A percentile compares a stretch with the other conserved stretches of the same genome.
Evolutionary conservation across 1,140 invertebrate genomes (phyloP).

Genomic region (Neoseiulus cucumeris): DNA sequence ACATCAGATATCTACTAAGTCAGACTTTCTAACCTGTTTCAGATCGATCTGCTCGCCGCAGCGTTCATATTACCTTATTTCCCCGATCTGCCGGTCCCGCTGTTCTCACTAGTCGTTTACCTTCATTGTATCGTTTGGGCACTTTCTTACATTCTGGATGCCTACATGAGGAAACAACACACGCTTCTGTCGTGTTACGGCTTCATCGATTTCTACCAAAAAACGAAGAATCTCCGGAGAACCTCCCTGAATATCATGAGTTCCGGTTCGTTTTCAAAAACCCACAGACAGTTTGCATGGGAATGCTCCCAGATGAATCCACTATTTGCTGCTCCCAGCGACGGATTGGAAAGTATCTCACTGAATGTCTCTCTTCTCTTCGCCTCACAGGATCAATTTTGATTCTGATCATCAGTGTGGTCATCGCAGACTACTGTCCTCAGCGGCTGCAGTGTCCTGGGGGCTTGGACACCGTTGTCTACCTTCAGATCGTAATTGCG

Average conservation of each 20-base stretch:
- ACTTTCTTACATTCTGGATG: not conserved
- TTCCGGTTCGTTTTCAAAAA: not conserved
- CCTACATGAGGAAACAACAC: not conserved
- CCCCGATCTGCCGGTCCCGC: not conserved
- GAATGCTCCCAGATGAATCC: too few relatives aligned
- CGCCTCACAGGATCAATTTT: not conserved
- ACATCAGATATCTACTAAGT: too few relatives aligned
- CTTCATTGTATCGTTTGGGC: not conserved
- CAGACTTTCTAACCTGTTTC: too few relatives aligned
- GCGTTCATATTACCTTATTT: not conserved
- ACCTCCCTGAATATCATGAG: not conserved
- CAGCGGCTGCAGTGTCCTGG: not conserved
- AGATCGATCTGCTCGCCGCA: not conserved
- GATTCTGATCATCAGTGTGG: constrained; percentile 1
- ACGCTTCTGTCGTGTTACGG: not conserved
- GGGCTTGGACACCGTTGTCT: not conserved
- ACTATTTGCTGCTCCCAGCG: too few relatives aligned
- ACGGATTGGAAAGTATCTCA: too few relatives aligned
- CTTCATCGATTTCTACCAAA: constrained; percentile 5
- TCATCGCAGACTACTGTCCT: not conserved
- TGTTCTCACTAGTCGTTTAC: not conserved
- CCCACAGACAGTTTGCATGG: too few relatives aligned
- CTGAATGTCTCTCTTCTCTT: not conserved
- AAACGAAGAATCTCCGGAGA: not conserved
- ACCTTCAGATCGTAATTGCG: not conserved